Evolutionary conservation across 2,888 invertebrate species (phyloP).

Genomic region (Helicoverpa assulta): DNA sequence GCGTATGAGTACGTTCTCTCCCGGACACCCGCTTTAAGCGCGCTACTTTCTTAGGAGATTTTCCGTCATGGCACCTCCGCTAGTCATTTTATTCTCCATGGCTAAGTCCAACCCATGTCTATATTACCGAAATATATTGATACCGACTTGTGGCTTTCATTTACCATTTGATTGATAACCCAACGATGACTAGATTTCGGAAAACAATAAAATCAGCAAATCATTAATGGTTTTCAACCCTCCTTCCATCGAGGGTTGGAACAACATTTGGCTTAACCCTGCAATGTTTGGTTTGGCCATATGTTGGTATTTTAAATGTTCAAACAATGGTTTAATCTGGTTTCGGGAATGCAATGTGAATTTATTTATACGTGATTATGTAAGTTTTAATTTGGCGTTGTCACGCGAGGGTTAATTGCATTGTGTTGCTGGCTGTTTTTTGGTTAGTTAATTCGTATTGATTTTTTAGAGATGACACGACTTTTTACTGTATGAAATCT

Average conservation of each 20-base stretch:
- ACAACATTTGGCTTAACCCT: conserved; percentile 55
- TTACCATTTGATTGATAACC: conserved; percentile 57
- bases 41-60: too few species aligned
- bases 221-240: conserved; percentile 65
- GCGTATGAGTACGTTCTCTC: too few species aligned
- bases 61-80: too few species aligned
- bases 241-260: conserved; percentile 45
- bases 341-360: conserved; percentile 48
- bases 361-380: conserved; percentile 46
- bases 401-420: conserved; percentile 41
- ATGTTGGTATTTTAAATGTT: conserved; percentile 62
- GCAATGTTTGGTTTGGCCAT: conserved; percentile 61
- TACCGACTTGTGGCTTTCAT: conserved; percentile 63
- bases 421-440: conserved; percentile 13
- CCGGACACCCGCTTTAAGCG: too few species aligned
- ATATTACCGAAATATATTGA: conserved; percentile 48
- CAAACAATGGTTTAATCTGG: conserved; percentile 54
- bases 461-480: not conserved
- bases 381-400: conserved; percentile 46
- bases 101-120: conserved; percentile 36
- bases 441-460: conserved; percentile 14
- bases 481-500: not conserved
- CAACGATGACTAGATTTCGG: conserved; percentile 57
- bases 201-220: conserved; percentile 66
- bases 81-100: too few species aligned